Percentiles rank a stretch among this genome's conserved stretches.
Conservation (phyloP, 2,113 vertebrate species). For the Morone saxatilis region DNA sequence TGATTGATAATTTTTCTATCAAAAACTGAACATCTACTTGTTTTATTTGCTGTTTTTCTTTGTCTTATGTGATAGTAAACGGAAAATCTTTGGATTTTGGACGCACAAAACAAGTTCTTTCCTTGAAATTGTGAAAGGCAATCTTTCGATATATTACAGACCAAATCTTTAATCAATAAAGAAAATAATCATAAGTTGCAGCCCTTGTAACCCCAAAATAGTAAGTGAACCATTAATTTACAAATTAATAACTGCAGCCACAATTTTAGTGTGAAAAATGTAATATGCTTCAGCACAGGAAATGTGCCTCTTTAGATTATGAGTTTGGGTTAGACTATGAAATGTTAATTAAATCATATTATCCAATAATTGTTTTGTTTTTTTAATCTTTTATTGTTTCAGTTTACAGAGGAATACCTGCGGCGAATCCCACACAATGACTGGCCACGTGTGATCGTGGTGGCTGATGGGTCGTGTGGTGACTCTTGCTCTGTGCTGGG, state of each 20-base stretch:
- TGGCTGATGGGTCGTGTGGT: slow-evolving; percentile 82
- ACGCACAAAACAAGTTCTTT: too few species aligned
- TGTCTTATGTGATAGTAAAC: background rate
- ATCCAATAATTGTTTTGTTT: background rate
- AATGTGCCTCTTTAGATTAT: background rate
- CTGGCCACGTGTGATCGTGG: slow-evolving; percentile 81
- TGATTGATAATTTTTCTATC: too few species aligned
- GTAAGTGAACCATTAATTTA: background rate
- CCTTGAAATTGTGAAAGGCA: background rate
- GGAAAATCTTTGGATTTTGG: background rate
- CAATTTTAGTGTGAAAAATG: background rate
- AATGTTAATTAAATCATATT: background rate
- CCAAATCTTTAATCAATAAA: background rate
- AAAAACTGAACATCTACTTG: too few species aligned
- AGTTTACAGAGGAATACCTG: slow-evolving; percentile 83
- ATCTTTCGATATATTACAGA: background rate
- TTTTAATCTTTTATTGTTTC: slow-evolving; percentile 17
- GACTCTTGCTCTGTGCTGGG: slow-evolving; percentile 85
- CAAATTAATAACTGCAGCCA: background rate
- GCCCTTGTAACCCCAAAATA: background rate
- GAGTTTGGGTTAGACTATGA: background rate
- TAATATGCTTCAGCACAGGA: background rate
- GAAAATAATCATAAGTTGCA: background rate
- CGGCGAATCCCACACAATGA: slow-evolving; percentile 75
- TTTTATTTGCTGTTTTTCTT: background rate